A percentile compares a stretch with the other conserved stretches of the same genome.
phyloP scores from a whole-genome alignment of 2,113 vertebrate genomes.

The Protobothrops mucrosquamatus region DNA sequence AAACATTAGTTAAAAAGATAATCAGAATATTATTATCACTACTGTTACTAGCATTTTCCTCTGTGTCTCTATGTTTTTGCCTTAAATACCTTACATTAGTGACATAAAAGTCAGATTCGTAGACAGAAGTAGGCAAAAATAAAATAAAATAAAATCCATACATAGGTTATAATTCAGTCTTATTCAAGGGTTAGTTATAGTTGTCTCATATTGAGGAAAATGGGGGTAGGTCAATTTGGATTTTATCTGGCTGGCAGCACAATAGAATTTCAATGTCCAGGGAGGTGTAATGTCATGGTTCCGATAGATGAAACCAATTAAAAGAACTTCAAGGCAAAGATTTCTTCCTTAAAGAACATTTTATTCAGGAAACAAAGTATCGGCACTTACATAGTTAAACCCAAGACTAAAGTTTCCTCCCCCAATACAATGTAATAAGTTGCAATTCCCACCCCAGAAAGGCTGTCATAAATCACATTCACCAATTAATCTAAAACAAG shows the following conservation, averaged over 20 bases:
- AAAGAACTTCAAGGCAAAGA: too few relatives aligned
- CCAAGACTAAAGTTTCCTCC: too few relatives aligned
- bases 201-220: not conserved
- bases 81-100: not conserved
- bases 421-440: too few relatives aligned
- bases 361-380: too few relatives aligned
- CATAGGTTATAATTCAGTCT: not conserved
- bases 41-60: not conserved
- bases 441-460: too few relatives aligned
- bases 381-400: too few relatives aligned
- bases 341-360: too few relatives aligned
- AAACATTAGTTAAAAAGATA: not conserved
- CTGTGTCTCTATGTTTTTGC: not conserved
- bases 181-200: not conserved
- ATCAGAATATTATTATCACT: not conserved
- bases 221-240: not conserved
- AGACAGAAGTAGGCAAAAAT: not conserved
- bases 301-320: too few relatives aligned
- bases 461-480: too few relatives aligned
- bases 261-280: not conserved
- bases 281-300: not conserved
- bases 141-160: not conserved
- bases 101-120: not conserved
- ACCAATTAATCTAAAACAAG: too few relatives aligned
- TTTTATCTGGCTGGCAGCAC: not conserved